Percentiles rank a stretch among this genome's conserved stretches.
phyloP scores from a whole-genome alignment of 2,113 vertebrate genomes.

The Poecilia latipinna region DNA sequence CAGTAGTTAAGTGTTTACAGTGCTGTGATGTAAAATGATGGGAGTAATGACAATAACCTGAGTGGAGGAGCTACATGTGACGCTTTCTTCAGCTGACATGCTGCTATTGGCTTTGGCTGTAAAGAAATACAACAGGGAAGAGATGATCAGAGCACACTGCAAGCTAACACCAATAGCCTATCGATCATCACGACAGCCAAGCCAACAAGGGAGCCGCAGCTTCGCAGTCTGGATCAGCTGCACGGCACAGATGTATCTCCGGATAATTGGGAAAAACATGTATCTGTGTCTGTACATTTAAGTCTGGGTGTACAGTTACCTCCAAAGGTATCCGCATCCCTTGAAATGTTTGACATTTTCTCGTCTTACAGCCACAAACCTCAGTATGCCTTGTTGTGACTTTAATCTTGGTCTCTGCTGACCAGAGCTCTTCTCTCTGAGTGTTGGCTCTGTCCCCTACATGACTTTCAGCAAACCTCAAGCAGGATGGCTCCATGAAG shows the following conservation, averaged over 20 bases:
- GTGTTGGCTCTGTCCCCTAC: too few species aligned
- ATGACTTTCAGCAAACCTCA: too few species aligned
- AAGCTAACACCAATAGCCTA: slow-evolving; percentile 42
- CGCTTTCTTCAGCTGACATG: slow-evolving; percentile 28
- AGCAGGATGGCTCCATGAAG: too few species aligned
- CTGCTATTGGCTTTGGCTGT: slow-evolving; percentile 21
- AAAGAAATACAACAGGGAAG: slow-evolving; percentile 22
- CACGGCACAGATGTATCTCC: background rate
- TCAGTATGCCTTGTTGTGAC: too few species aligned
- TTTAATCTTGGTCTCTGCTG: too few species aligned
- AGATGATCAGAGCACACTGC: slow-evolving; percentile 34
- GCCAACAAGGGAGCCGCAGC: slow-evolving; percentile 48
- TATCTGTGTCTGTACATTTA: background rate
- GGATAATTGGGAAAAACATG: background rate
- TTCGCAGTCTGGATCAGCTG: slow-evolving; percentile 7
- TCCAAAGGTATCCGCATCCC: too few species aligned
- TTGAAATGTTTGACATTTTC: too few species aligned
- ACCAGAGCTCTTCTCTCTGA: too few species aligned
- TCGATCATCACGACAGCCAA: slow-evolving; percentile 60
- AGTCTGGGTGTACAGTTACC: too few species aligned
- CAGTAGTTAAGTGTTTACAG: slow-evolving; percentile 56
- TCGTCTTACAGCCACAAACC: too few species aligned
- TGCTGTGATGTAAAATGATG: slow-evolving; percentile 52
- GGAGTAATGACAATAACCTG: slow-evolving; percentile 54
- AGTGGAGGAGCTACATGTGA: slow-evolving; percentile 39